Evolutionary conservation across 2,113 vertebrate genomes (phyloP), one percentile per base, ranked within the genome.

Genomic region (Accipiter virgatus): DNA sequence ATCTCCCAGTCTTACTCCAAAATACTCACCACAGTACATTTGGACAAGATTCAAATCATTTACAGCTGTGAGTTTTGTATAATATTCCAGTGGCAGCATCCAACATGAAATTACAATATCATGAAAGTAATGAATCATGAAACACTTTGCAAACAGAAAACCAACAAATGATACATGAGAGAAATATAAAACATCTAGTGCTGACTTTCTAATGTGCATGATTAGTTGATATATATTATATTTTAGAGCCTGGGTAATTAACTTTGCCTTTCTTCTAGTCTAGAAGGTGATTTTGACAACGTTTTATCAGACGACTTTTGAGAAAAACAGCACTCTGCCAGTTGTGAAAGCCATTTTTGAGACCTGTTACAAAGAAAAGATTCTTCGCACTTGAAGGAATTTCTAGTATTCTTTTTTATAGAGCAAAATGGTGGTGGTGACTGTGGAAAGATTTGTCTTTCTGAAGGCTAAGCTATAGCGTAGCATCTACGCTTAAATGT

Each of bases 41-140:
- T 90, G 38, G 42, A 85, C 17, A 88, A 5, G 18, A 91, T 70
- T 90, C 48, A 94, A 66, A 70, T 29, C 5, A 91, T 66, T 84
- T 90, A 77, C 38, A 87, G 62, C 40, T 75, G 22, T 62, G 29
- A 79, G 72, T 94, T 95, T 77, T 81, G 22, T 31, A 50, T 6
- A 80, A 31, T 14, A 85, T 88, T 90, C 20, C 81, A 87, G 45
- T 45, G 23, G 70, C 55, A 93, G 74, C 42, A 70, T 5, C 6
- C 53, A 93, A 70, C 21, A 91, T n/a, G 53, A 87, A 95, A 91
- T 75, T 75, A 87, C 20, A 75, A 3, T 58, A 67, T 42, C 65
- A 40, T 52, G 56, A 71, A 90, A 93, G 72, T 42, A 96, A 95
- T 85, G 65, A 97, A 95, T 92, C 85, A 80, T 73, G 9, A 94